Base-by-base conservation (phyloP, 2,888 invertebrate genomes). In the Chirona hameri region DNA sequence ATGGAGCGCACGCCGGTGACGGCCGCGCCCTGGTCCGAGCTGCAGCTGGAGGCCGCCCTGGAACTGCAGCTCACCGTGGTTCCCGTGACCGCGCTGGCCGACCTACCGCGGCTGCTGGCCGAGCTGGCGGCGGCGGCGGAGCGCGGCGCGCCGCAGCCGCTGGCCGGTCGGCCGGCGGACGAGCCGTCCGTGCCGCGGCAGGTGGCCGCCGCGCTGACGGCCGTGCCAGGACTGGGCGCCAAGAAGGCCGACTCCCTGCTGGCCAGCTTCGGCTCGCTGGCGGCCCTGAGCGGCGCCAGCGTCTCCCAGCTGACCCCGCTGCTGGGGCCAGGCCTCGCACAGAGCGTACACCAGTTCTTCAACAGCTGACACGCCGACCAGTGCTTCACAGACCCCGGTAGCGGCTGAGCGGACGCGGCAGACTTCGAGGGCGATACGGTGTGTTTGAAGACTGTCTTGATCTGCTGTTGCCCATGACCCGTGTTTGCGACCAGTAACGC, bases 1-100 rank as follows among this genome's bases (percentile, higher is more conserved):
- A 21, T 76, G 76, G 76, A 76, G 76, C 39, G 76, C 24, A 76
- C 76, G 76, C 18, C 76, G 46, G 46, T 76, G 46, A 76, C 76
- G 21, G 24, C 21, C 1, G 31, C 21, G 9, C 39, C 39, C 21
- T 76, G 39, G 21, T 76, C 39, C 46, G 76, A 39, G 46, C 21
- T 76, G 46, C 76, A 76, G 46, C 46, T 76, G 76, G 39, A 39
- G 76, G 76, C 76, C 0, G 76, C 76, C 7, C 10, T 39, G 24
- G 76, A 76, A 46, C 76, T 76, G 76, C 76, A 12, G 46, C 46
- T 76, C 21, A 24, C 39, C 46, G 76, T 46, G 46, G 46, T 76
- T 39, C 76, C 76, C 21, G 46, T 76, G 9, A 3, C 15, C 18
- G 9, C 39, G 10, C 14, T 76, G 24, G 24, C 24, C 24, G 76